Evolutionary conservation across 2,113 vertebrate species (phyloP).

Genomic region (Myotis lucifugus): DNA sequence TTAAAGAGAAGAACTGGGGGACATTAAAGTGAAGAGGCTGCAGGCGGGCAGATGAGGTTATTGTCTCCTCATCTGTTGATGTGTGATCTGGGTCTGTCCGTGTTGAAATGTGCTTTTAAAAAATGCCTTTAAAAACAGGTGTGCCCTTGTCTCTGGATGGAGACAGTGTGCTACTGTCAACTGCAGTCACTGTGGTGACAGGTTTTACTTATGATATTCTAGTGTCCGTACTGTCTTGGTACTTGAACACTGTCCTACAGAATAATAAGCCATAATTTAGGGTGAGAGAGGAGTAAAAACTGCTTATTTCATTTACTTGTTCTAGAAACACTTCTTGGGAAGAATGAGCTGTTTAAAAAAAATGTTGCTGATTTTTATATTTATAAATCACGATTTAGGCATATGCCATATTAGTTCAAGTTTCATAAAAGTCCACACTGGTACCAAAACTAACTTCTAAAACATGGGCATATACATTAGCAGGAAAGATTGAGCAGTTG

Average conservation of each 20-base stretch:
- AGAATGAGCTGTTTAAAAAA: not conserved
- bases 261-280: not conserved
- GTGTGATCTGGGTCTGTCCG: not conserved
- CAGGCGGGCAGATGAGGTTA: not conserved
- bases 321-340: not conserved
- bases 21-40: not conserved
- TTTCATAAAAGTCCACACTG: not conserved
- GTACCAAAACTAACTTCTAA: not conserved
- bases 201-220: not conserved
- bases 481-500: not conserved
- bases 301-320: not conserved
- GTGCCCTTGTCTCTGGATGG: not conserved
- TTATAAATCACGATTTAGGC: not conserved
- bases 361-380: not conserved
- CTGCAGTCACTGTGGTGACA: not conserved
- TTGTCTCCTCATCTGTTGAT: not conserved
- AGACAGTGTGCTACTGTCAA: not conserved
- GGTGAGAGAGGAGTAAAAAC: not conserved
- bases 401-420: not conserved
- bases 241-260: not conserved
- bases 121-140: not conserved
- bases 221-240: not conserved
- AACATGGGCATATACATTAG: not conserved
- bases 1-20: not conserved
- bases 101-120: not conserved